Evolutionary conservation across 2,888 invertebrate species (phyloP), one percentile per base, ranked within the genome.

Genomic region (Lypha dubia): DNA sequence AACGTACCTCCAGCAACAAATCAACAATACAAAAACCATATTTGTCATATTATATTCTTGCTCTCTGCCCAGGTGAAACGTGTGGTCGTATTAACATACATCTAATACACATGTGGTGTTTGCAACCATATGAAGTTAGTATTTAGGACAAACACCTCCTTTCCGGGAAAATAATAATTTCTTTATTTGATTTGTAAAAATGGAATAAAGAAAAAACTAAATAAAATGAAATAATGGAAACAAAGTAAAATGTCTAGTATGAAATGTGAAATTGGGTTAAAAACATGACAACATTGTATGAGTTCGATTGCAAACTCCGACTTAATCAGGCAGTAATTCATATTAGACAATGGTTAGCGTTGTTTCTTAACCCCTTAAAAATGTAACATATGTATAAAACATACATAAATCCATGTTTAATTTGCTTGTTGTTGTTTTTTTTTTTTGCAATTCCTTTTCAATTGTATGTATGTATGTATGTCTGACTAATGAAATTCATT

Each of bases 321-420:
- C 56, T 65, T 76, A 70, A 71, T 49, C 75, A 38, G 53, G 22
- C 70, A 46, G 17, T 49, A 82, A 71, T 82, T 82, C 70, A 70
- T 76, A 65, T 71, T 58, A 73, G 58, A 79, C 44, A 73, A 58
- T 71, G 51, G 73, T 79, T 73, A 58, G 49, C 73, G 51, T 79
- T 79, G 17, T 79, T 73, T 67, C 65, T 81, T 81, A 81, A 81
- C 81, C 81, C 81, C 20, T 75, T 81, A 63, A 62, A 35, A n/a
- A 35, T 20, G n/a, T 11, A 17, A 58, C 17, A 3, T 7, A 22
- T n/a, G n/a, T n/a, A n/a, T n/a, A n/a, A n/a, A n/a, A 51, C n/a
- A 46, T 6, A 46, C 17, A 4, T 22, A 8, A 1, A 9, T 51
- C 4, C 22, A 11, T 53, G 28, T 53, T 24, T 5, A 13, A 24